Evolutionary conservation across 2,888 invertebrate species (phyloP).

Genomic region (Ophion ellenae): DNA sequence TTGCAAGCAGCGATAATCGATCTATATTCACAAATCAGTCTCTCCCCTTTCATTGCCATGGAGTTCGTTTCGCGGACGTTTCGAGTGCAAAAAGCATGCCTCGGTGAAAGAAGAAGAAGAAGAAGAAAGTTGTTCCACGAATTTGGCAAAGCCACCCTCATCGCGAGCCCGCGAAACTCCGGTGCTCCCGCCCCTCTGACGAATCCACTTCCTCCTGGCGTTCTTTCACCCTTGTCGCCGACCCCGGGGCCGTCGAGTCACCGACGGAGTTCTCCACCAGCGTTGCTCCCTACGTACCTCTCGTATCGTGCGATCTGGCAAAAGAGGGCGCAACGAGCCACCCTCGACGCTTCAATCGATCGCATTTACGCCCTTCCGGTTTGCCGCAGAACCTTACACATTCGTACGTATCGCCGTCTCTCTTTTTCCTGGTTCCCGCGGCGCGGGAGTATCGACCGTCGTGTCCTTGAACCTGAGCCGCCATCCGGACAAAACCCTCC

Average conservation of each 20-base stretch:
- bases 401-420: conserved; percentile 38
- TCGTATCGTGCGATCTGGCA: neutral
- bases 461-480: conserved; percentile 80
- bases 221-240: conserved; percentile 54
- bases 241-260: conserved; percentile 50
- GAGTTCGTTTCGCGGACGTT: neutral
- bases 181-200: conserved; percentile 24
- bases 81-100: neutral
- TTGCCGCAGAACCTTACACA: neutral
- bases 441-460: conserved; percentile 78
- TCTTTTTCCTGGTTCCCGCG: conserved; percentile 65
- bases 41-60: neutral
- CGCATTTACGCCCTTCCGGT: conserved; percentile 13
- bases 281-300: conserved; percentile 26
- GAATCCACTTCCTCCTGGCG: conserved; percentile 62
- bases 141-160: conserved; percentile 53
- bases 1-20: too few relatives aligned
- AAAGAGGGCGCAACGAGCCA: conserved; percentile 12
- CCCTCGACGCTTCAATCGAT: neutral
- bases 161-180: conserved; percentile 25
- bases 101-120: neutral
- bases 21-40: too few relatives aligned
- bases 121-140: conserved; percentile 52
- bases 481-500: conserved; percentile 74
- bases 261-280: conserved; percentile 23